Evolutionary conservation across 2,113 vertebrate genomes (phyloP).

Genomic region (Equus przewalskii): DNA sequence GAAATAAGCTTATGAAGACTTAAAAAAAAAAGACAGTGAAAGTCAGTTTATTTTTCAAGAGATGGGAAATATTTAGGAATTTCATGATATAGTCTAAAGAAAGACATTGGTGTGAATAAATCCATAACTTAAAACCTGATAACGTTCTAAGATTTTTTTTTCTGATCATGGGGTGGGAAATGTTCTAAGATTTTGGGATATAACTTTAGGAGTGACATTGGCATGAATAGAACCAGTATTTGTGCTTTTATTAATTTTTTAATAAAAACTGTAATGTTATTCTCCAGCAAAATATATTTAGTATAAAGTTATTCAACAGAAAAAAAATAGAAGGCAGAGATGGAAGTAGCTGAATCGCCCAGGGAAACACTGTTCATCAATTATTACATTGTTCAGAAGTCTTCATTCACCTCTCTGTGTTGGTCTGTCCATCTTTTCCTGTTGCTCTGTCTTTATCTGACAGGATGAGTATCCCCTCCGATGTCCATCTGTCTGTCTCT

Average conservation of each 20-base stretch:
- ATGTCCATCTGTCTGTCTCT: background rate
- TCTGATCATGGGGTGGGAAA: background rate
- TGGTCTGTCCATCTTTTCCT: background rate
- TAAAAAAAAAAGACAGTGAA: background rate
- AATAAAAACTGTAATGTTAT: background rate
- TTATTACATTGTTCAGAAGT: background rate
- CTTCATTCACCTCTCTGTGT: background rate
- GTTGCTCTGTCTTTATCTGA: background rate
- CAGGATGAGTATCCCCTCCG: background rate
- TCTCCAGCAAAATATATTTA: background rate
- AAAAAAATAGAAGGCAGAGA: background rate
- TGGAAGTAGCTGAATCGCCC: background rate
- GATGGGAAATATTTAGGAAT: background rate
- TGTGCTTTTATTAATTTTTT: background rate
- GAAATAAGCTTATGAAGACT: background rate
- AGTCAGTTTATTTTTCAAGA: background rate
- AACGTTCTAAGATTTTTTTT: background rate
- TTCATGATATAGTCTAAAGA: background rate
- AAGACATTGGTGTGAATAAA: background rate
- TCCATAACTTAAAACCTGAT: background rate
- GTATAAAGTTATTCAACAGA: background rate
- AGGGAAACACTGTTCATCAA: background rate
- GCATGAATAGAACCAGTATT: background rate
- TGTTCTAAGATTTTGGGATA: background rate
- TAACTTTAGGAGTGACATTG: background rate